phyloP scores from a whole-genome alignment of 2,888 invertebrate species.

The Mylabris sibirica region DNA sequence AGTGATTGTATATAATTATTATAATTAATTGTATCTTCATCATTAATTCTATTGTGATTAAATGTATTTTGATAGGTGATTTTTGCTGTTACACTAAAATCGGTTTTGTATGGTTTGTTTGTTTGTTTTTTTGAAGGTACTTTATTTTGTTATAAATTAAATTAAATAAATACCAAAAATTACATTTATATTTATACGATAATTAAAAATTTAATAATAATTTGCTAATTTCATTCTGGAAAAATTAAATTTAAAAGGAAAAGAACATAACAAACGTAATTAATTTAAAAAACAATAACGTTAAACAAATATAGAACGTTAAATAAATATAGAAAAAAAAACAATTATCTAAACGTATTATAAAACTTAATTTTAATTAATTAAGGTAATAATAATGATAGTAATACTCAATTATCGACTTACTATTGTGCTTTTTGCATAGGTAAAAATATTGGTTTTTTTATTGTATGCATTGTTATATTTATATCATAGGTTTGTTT shows the following conservation, averaged over 20 bases:
- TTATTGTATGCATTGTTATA: constrained; percentile 70
- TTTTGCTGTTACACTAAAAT: constrained; percentile 64
- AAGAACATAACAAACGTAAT: neutral
- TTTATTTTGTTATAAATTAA: neutral
- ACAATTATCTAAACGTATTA: neutral
- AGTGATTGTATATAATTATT: constrained; percentile 32
- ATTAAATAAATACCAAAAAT: neutral
- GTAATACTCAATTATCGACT: constrained; percentile 37
- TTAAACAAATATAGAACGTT: neutral
- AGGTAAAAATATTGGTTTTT: constrained; percentile 70
- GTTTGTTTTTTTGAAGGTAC: neutral
- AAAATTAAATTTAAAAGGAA: neutral
- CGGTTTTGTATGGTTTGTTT: neutral
- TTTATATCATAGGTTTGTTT: constrained; percentile 65
- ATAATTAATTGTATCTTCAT: constrained; percentile 29
- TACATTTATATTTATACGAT: too few relatives aligned
- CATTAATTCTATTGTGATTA: constrained; percentile 21
- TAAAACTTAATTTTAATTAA: neutral
- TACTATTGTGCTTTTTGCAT: constrained; percentile 62
- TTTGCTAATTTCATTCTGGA: neutral
- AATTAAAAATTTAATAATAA: neutral
- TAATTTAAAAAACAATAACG: neutral
- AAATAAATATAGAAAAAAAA: neutral
- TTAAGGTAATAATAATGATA: neutral
- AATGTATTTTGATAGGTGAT: constrained; percentile 61